Evolutionary conservation across 2,888 invertebrate genomes (phyloP).

Genomic region (Cantharis nigra): DNA sequence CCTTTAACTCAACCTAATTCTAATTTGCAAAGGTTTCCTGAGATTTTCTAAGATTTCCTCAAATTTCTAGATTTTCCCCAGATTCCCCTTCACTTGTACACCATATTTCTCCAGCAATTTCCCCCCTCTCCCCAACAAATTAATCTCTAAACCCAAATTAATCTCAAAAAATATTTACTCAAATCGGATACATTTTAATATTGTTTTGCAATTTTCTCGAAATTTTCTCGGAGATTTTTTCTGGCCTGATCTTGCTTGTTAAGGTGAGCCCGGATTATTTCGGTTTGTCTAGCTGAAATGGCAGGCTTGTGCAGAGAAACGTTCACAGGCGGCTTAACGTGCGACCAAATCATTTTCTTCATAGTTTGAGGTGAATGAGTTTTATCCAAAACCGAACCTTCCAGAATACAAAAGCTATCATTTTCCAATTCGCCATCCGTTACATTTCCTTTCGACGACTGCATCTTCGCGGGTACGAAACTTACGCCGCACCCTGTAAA

Average conservation of each 20-base stretch:
- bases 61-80: too few species aligned
- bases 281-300: slow-evolving; percentile 44
- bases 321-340: slow-evolving; percentile 40
- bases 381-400: slow-evolving; percentile 40
- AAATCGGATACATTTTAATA: background rate
- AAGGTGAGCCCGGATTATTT: slow-evolving; percentile 40
- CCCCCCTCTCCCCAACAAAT: too few species aligned
- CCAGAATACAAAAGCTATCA: slow-evolving; percentile 41
- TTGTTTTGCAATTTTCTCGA: background rate
- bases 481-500: background rate
- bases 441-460: background rate
- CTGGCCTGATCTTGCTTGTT: slow-evolving; percentile 38
- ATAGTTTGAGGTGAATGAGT: slow-evolving; percentile 31
- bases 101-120: too few species aligned
- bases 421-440: background rate
- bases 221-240: background rate
- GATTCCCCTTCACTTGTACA: too few species aligned
- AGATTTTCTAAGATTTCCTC: too few species aligned
- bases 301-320: slow-evolving; percentile 33
- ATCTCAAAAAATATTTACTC: background rate
- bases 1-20: too few species aligned
- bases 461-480: background rate
- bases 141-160: background rate
- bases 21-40: too few species aligned
- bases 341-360: slow-evolving; percentile 42